Evolutionary conservation across 2,797 vertebrate genomes (phyloP).

Genomic region (Tragelaphus oryx): DNA sequence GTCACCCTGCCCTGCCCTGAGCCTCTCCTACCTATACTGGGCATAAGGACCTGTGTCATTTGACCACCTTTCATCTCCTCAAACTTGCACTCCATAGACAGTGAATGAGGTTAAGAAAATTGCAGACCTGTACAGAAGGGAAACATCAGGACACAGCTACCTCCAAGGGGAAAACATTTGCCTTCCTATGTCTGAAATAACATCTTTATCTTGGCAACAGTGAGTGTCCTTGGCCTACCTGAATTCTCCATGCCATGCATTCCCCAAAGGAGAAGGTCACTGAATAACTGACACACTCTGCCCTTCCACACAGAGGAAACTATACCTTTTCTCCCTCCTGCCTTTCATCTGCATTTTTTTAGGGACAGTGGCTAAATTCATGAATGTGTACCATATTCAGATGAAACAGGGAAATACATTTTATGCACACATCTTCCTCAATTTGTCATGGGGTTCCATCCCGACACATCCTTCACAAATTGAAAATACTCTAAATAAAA

Average conservation of each 20-base stretch:
- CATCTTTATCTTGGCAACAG: neutral
- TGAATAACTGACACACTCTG: neutral
- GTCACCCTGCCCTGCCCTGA: neutral
- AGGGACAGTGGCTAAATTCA: neutral
- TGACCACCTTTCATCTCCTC: neutral
- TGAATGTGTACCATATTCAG: neutral
- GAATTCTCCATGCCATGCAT: neutral
- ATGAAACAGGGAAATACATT: neutral
- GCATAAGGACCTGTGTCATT: neutral
- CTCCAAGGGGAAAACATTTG: neutral
- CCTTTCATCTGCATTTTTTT: neutral
- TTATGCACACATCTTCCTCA: neutral
- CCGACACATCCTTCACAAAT: neutral
- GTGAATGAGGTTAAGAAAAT: neutral
- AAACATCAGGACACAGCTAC: neutral
- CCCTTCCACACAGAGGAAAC: neutral
- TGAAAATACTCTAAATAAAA: neutral
- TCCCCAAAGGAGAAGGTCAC: neutral
- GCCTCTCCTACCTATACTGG: neutral
- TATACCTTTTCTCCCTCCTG: neutral
- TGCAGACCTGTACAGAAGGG: neutral
- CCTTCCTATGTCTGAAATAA: neutral
- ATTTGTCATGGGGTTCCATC: neutral
- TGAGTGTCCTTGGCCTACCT: neutral
- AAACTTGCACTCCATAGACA: neutral